Evolutionary conservation across 2,113 vertebrate species (phyloP), one percentile per base, ranked within the genome.

Genomic region (Ornithorhynchus anatinus): DNA sequence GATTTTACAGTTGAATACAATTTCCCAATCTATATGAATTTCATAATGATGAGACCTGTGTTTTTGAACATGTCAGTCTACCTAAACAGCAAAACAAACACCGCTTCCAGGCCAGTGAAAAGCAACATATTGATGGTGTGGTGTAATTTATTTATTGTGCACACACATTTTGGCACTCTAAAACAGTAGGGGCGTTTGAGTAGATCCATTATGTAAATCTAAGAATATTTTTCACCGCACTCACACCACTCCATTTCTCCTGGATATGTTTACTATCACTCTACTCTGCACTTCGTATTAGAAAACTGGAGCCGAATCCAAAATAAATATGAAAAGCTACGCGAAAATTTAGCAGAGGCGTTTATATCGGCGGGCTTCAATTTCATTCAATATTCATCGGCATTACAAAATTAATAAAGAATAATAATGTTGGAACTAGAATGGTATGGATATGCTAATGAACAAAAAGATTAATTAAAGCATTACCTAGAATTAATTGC

Each of bases 101-200:
- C 68, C 82, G 14, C n/a, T 68, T 50, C 52, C 80, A 78, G 68
- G 59, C 64, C 48, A 32, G 52, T 85, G 80, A 77, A 66, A 65
- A 69, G 69, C 69, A 81, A 73, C 59, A 50, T 32, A 66, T n/a
- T 57, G 77, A 75, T 69, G 66, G 31, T 60, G 64, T 57, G 25
- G 33, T 72, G 48, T 83, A 52, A 84, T 84, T 88, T 84, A 78
- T 84, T 81, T 81, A 76, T 87, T 81, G 66, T 68, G 36, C 72
- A 65, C 33, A 48, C 52, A 32, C 73, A 77, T 85, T 82, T 82
- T 67, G 27, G 43, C 10, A 77, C 59, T 64, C 6, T 77, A 50
- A 79, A 77, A 52, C 56, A 79, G 53, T 74, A 64, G 35, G 42
- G 39, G 70, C 79, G 31, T 70, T 66, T 59, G 25, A 81, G 35